Percentiles rank a stretch among this genome's conserved stretches.
Evolutionary conservation across 2,888 invertebrate species (phyloP).

Genomic region (Drosophila gaucha): DNA sequence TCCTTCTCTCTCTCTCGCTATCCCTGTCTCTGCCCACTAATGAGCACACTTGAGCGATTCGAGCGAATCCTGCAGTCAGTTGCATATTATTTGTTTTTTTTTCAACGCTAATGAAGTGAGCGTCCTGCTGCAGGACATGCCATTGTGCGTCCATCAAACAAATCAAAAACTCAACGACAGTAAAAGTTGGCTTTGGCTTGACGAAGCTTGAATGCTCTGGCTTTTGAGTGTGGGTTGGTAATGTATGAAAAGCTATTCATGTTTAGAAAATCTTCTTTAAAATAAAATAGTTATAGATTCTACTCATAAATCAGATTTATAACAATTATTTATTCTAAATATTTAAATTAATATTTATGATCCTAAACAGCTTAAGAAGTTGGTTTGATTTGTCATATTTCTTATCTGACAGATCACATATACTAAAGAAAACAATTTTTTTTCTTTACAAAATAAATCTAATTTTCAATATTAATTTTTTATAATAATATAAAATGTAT

Average conservation of each 20-base stretch:
- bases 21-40: conserved; percentile 50
- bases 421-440: no score
- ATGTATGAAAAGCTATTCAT: neutral
- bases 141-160: conserved; percentile 69
- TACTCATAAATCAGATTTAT: no score
- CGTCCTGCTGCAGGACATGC: conserved; percentile 68
- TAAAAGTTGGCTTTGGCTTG: neutral
- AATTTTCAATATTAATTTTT: no score
- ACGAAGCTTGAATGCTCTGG: conserved; percentile 34
- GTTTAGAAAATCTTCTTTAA: no score
- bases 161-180: conserved; percentile 45
- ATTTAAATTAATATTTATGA: no score
- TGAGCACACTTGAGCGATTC: conserved; percentile 67
- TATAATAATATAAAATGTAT: no score
- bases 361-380: no score
- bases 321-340: no score
- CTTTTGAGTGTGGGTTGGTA: neutral
- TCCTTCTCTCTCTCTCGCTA: conserved; percentile 6
- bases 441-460: no score
- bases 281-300: no score
- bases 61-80: conserved; percentile 46
- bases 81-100: conserved; percentile 57
- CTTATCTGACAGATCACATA: no score
- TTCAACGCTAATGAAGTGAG: conserved; percentile 60
- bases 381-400: no score